Evolutionary conservation across 2,113 vertebrate genomes (phyloP), one percentile per base, ranked within the genome.

Genomic region (Proteles cristata): DNA sequence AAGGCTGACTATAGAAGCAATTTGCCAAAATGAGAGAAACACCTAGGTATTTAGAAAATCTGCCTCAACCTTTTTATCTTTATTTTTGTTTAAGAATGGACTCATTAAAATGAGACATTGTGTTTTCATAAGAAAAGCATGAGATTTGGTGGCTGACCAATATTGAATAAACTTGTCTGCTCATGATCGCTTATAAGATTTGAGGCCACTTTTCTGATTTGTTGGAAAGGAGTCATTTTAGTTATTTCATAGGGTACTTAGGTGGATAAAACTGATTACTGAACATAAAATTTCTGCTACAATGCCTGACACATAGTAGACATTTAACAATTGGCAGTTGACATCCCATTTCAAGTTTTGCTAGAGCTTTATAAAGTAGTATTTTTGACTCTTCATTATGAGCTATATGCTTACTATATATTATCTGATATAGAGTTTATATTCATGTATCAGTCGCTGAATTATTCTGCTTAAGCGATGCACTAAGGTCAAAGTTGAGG

Each of bases 1-100:
- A 71, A 88, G 19, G 7, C 2, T 61, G 28, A 28, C 8, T 39
- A 21, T 17, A 1, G 4, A 16, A 15, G 5, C 11, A 79, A 74
- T 58, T 79, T 83, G 33, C 43, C 33, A 88, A 90, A 86, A 90
- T 68, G 45, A 93, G 76, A 88, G n/a, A 39, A 73, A 96, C 2
- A 61, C 4, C 14, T 82, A 8, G 17, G 4, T n/a, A 80, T 73
- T 66, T 15, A 87, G 12, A 4, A 74, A 12, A 11, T 2, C 76
- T 76, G 23, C 11, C 4, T 74, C 17, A 23, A 5, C 28, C 9
- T 66, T 45, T 61, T n/a, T 6, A 55, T 58, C 71, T 74, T 63
- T 63, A 77, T 77, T 39, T 61, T 83, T 61, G 3, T 82, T 43
- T 88, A 77, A 69, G 15, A 88, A 76, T 61, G 9, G 50, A 79